Conservation (phyloP, 1,140 invertebrate species). For the Goniozus legneri region DNA sequence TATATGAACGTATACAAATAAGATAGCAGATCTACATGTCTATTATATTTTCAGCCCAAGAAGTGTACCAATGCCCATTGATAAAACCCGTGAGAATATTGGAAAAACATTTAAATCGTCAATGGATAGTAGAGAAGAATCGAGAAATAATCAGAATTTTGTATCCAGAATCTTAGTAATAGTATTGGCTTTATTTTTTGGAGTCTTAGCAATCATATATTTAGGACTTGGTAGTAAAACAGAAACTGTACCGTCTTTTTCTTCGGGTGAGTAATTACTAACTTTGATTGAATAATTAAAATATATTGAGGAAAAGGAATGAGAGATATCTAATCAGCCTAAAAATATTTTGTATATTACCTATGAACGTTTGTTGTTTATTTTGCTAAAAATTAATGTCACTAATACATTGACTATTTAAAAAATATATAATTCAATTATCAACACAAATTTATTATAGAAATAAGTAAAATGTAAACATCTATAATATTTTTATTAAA, state of each 20-base stretch:
- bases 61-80: conserved; percentile 27
- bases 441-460: background rate
- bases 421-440: background rate
- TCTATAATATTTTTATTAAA: no score
- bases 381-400: no score
- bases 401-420: no score
- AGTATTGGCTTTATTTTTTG: conserved; percentile 63
- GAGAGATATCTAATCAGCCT: no score
- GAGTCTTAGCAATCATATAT: conserved; percentile 63
- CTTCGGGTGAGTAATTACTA: conserved; percentile 49
- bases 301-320: no score
- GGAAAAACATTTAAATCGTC: conserved; percentile 39
- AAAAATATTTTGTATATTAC: no score
- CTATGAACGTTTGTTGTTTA: no score
- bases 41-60: no score
- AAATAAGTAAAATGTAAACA: background rate
- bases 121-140: conserved; percentile 33
- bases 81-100: conserved; percentile 40
- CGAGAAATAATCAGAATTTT: conserved; percentile 56
- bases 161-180: conserved; percentile 63
- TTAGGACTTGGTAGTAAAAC: conserved; percentile 55
- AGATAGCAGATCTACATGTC: no score
- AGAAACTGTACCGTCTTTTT: conserved; percentile 40
- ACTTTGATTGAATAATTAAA: no score
- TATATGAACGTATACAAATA: conserved; percentile 10